Conservation (phyloP, 1,140 invertebrate genomes). For the Palaemon carinicauda region DNA sequence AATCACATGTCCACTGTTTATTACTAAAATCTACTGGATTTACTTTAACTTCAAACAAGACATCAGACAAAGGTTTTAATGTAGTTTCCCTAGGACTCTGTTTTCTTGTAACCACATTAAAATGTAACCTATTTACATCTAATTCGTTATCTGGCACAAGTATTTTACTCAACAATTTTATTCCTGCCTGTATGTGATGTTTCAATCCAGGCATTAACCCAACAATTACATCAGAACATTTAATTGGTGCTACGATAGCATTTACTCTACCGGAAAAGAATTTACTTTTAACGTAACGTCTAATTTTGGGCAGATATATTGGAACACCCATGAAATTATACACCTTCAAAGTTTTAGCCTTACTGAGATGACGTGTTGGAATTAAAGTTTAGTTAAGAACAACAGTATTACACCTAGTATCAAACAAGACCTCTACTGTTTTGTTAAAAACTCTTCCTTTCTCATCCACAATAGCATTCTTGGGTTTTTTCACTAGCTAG, state of each 20-base stretch:
- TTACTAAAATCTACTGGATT: too few relatives aligned
- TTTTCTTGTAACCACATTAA: too few relatives aligned
- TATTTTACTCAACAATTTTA: background rate
- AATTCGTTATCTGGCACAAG: too few relatives aligned
- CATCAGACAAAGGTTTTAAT: too few relatives aligned
- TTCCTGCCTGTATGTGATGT: background rate
- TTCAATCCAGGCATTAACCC: background rate
- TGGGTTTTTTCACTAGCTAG: too few relatives aligned
- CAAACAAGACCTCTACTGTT: too few relatives aligned
- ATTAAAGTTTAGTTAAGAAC: background rate
- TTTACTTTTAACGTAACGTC: background rate
- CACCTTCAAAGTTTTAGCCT: background rate
- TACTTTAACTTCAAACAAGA: too few relatives aligned
- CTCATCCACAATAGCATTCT: too few relatives aligned
- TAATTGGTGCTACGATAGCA: background rate
- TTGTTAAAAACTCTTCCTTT: too few relatives aligned
- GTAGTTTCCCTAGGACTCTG: too few relatives aligned
- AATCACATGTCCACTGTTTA: too few relatives aligned
- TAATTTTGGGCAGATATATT: background rate
- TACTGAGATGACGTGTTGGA: background rate
- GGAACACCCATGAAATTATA: background rate
- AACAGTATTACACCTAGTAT: too few relatives aligned
- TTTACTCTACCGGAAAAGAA: background rate
- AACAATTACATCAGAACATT: background rate
- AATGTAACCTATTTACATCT: background rate